A percentile compares a stretch with the other conserved stretches of the same genome.
phyloP scores from a whole-genome alignment of 2,113 vertebrate species.

The Gallinago media region DNA sequence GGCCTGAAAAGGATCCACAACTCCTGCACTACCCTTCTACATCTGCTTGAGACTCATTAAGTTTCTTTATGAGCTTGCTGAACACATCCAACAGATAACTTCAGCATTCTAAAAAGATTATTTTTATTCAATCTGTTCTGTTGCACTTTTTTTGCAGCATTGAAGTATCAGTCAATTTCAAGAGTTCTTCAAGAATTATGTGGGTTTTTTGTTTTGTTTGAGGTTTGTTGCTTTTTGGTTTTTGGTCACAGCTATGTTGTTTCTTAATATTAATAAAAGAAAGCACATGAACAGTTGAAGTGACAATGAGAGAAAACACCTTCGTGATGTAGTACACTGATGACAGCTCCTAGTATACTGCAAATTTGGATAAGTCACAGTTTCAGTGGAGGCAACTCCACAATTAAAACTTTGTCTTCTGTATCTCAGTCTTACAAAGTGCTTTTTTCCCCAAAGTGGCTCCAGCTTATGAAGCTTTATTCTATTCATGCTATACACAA shows the following conservation, averaged over 20 bases:
- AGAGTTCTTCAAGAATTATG: not conserved
- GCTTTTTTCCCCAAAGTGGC: accelerated
- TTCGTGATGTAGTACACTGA: not conserved
- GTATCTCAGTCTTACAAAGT: not conserved
- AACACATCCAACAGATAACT: not conserved
- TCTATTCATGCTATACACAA: not conserved
- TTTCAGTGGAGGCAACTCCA: not conserved
- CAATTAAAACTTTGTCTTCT: not conserved
- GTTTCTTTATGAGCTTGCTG: not conserved
- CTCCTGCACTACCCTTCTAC: not conserved
- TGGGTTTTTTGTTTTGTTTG: not conserved
- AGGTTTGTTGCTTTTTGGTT: not conserved
- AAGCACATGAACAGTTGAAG: not conserved
- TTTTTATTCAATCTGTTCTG: not conserved
- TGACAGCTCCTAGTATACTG: not conserved
- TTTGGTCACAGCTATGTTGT: not conserved
- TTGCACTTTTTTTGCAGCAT: not conserved
- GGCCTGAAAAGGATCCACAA: not conserved
- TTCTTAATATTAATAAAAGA: not conserved
- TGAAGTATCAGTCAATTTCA: not conserved
- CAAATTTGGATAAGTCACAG: not conserved
- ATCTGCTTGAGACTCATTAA: not conserved
- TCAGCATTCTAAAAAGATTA: not conserved
- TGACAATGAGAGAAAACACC: not conserved
- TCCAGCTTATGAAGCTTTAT: not conserved